phyloP scores from a whole-genome alignment of 1,140 invertebrate species.

The Choristoneura fumiferana region DNA sequence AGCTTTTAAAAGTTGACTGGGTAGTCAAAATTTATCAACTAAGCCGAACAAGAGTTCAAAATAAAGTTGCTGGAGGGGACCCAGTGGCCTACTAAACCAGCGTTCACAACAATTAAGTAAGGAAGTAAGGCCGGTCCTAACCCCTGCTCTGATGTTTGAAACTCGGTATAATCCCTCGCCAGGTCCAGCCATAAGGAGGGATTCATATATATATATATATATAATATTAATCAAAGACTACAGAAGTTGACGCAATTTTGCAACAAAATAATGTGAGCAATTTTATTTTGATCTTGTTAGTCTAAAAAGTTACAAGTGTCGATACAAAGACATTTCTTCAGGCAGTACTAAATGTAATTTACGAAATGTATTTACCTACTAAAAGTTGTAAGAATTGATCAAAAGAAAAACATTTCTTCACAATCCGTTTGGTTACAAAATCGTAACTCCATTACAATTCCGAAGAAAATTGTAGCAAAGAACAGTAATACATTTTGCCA shows the following conservation, averaged over 20 bases:
- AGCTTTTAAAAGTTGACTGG: too few relatives aligned
- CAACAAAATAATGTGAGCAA: neutral
- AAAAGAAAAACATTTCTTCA: neutral
- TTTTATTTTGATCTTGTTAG: too few relatives aligned
- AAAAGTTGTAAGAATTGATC: too few relatives aligned
- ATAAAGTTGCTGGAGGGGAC: too few relatives aligned
- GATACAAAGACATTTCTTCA: too few relatives aligned
- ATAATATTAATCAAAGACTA: too few relatives aligned
- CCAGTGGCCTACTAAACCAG: neutral
- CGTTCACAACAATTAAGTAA: conserved; percentile 3
- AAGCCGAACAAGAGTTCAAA: too few relatives aligned
- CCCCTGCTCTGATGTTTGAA: neutral
- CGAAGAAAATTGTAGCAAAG: neutral
- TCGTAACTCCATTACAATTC: neutral
- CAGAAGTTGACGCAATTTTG: neutral
- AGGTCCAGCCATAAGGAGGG: conserved; percentile 1
- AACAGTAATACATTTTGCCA: neutral
- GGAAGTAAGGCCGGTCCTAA: neutral
- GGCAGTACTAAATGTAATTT: too few relatives aligned
- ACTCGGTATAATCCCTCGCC: neutral
- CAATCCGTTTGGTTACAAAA: neutral
- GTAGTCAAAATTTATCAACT: too few relatives aligned
- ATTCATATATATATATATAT: conserved; percentile 1
- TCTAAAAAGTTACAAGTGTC: too few relatives aligned
- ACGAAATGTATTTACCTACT: too few relatives aligned